These are phyloP conservation scores for Spilarctia lutea DNA, from an alignment of 2,888 invertebrate genomes.

Conservation along the genomic window DNA sequence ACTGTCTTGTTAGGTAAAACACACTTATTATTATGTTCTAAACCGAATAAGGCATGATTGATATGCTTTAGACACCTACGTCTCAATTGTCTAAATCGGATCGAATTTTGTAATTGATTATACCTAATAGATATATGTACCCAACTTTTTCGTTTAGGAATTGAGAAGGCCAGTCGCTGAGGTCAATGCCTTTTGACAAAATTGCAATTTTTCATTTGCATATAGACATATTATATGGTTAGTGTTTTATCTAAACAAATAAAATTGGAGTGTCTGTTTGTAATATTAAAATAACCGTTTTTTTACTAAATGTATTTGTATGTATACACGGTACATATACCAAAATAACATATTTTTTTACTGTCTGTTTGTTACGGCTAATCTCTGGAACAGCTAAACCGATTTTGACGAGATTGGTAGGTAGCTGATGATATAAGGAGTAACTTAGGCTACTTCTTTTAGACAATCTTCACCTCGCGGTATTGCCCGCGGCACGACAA, in stretches of 20 bases:
- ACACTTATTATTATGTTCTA: slow-evolving; percentile 1
- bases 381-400: no score
- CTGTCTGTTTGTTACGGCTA: no score
- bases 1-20: neutral
- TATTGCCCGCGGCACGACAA: no score
- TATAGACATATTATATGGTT: neutral
- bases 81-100: slow-evolving; percentile 17
- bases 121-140: slow-evolving; percentile 8
- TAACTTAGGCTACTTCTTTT: no score
- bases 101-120: slow-evolving; percentile 25
- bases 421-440: no score
- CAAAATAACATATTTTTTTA: no score
- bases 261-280: no score
- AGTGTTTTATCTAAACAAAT: neutral
- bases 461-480: no score
- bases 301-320: no score
- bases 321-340: no score
- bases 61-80: slow-evolving; percentile 15
- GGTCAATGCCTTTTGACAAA: neutral
- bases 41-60: slow-evolving; percentile 12
- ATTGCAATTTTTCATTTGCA: neutral
- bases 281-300: no score
- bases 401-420: no score
- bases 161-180: neutral
- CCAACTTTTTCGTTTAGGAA: neutral